Conservation (phyloP, 1,140 invertebrate species). For the Euura lappo region DNA sequence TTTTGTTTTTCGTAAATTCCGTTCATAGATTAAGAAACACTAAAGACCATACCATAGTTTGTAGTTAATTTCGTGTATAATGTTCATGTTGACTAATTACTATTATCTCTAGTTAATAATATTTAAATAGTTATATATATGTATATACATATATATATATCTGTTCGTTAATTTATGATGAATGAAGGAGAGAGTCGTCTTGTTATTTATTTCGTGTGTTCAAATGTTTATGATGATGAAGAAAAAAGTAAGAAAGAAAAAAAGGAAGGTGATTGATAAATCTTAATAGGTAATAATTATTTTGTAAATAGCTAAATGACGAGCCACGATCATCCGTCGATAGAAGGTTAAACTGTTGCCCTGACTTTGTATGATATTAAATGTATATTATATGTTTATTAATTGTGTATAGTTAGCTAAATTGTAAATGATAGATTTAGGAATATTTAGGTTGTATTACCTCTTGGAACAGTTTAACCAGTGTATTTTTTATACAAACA, state of each 20-base stretch:
- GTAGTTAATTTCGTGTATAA: not conserved
- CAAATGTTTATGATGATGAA: not conserved
- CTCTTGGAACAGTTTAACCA: not conserved
- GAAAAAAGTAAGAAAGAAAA: too few species aligned
- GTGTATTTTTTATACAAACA: constrained; percentile 3
- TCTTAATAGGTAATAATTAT: not conserved
- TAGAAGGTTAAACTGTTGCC: not conserved
- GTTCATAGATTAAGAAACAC: constrained; percentile 2
- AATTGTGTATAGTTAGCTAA: constrained; percentile 3
- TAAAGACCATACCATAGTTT: constrained; percentile 4
- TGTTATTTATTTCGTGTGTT: constrained; percentile 6
- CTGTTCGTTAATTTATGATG: constrained; percentile 7
- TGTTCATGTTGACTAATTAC: constrained; percentile 5
- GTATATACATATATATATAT: not conserved
- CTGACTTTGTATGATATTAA: not conserved
- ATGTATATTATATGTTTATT: constrained; percentile 3
- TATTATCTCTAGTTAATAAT: constrained; percentile 4
- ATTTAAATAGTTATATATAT: not conserved
- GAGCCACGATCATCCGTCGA: not conserved
- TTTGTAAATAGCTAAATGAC: not conserved
- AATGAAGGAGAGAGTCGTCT: not conserved
- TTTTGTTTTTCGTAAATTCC: not conserved
- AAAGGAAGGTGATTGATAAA: not conserved
- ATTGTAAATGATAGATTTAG: not conserved
- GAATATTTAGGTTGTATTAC: not conserved